Evolutionary conservation across 2,797 vertebrate genomes (phyloP).

Genomic region (Pristis pectinata): DNA sequence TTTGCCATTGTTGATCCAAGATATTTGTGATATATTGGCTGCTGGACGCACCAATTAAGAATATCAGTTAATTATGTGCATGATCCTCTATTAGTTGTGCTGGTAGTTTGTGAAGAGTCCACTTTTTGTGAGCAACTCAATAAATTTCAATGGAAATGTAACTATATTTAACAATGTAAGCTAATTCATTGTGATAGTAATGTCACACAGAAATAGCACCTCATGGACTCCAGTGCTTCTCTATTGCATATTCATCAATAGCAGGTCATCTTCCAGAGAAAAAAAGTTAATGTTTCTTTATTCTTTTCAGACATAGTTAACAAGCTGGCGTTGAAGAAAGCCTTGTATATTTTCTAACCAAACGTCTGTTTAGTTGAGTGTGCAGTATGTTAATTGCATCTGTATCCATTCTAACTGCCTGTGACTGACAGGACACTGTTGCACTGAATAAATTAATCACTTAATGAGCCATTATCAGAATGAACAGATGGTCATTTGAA

Average conservation of each 20-base stretch:
- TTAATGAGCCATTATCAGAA: slow-evolving; percentile 34
- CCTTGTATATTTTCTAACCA: background rate
- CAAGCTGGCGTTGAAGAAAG: background rate
- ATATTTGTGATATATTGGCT: background rate
- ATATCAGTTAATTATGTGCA: background rate
- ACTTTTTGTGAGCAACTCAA: no score
- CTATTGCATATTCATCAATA: background rate
- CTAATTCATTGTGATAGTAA: background rate
- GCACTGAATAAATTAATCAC: slow-evolving; percentile 32
- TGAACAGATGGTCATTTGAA: slow-evolving; percentile 34
- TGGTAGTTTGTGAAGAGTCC: background rate
- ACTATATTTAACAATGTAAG: background rate
- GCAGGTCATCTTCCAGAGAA: background rate
- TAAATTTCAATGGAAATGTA: background rate
- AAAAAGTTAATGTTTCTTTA: background rate
- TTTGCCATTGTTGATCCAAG: background rate
- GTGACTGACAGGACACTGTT: slow-evolving; percentile 30
- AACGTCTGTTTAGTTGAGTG: background rate
- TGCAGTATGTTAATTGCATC: slow-evolving; percentile 17
- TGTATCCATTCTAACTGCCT: slow-evolving; percentile 14
- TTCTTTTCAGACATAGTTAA: background rate
- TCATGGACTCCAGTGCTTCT: background rate
- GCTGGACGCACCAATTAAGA: background rate
- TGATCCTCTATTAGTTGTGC: background rate
- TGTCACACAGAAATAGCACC: background rate